Evolutionary conservation across 2,113 vertebrate species (phyloP), one percentile per base, ranked within the genome.

Genomic region (Lathamus discolor): DNA sequence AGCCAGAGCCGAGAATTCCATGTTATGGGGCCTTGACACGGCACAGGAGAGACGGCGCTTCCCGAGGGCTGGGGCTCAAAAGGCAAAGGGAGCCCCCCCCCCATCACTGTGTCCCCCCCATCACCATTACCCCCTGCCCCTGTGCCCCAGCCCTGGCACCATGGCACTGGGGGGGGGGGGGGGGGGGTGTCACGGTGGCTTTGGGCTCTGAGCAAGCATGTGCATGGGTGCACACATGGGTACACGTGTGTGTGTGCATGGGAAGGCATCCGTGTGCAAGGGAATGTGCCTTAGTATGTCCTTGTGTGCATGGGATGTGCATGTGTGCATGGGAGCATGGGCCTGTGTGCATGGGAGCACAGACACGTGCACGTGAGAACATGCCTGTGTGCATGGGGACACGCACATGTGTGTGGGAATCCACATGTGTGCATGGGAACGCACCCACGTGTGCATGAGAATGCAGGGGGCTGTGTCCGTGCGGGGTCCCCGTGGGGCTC

Each of bases 331-430:
- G 43, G 43, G 33, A 59, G 12, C 29, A 19, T 6, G 41, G 41
- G 41, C 41, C 41, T 43, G 41, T 3, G 51, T 29, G 51, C 27
- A 23, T 24, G 48, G 49, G 49, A 51, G 13, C 49, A 51, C 13
- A 22, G 31, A 12, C 17, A 5, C 4, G 55, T 6, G 31, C 18
- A 5, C 3, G 5, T 2, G 0, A 33, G 55, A 59, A 7, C 18
- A 17, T 2, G 55, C 33, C 33, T 14, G 8, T n/a, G 55, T 14
- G 41, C 41, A 17, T 43, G 43, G 43, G 55, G n/a, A 31, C 29
- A 18, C 28, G 18, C 29, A 33, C 7, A 16, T 43, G 31, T 13
- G 55, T 54, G 52, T 54, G 28, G 52, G 28, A 54, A 54, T 29
- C 5, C 28, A 29, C 52, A 11, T 10, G 51, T 4, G 51, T 7